phyloP scores from a whole-genome alignment of 2,888 invertebrate genomes.

The Drosophila flavopinicola region DNA sequence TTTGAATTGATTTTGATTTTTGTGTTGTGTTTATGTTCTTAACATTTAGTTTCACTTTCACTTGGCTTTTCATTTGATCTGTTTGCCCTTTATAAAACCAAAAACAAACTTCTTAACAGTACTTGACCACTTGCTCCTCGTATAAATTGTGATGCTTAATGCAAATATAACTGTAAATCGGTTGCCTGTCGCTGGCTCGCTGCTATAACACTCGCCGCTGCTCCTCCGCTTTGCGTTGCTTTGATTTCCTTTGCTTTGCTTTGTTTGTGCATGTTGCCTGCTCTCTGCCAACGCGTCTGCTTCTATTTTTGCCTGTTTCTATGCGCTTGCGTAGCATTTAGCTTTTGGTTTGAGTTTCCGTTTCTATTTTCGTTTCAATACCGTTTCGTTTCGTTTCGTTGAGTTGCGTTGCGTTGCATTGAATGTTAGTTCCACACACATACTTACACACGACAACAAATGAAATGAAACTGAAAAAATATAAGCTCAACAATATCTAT shows the following conservation, averaged over 20 bases:
- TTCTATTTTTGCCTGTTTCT: constrained; percentile 17
- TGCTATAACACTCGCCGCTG: constrained; percentile 30
- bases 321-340: constrained; percentile 49
- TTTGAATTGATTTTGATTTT: background rate
- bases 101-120: constrained; percentile 14
- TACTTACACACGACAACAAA: constrained; percentile 17
- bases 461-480: constrained; percentile 29
- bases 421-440: constrained; percentile 40
- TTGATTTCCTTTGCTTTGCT: constrained; percentile 7
- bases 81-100: constrained; percentile 32
- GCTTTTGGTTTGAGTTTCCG: constrained; percentile 37
- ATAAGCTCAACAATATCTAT: constrained; percentile 16
- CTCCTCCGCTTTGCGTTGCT: constrained; percentile 21
- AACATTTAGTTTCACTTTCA: constrained; percentile 19
- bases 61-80: constrained; percentile 15
- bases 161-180: constrained; percentile 8
- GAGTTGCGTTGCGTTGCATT: constrained; percentile 39
- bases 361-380: constrained; percentile 36
- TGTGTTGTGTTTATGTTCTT: background rate
- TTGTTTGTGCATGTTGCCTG: constrained; percentile 23
- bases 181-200: constrained; percentile 21
- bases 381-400: constrained; percentile 33
- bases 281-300: background rate
- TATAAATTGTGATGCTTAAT: constrained; percentile 9
- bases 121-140: constrained; percentile 26